phyloP scores from a whole-genome alignment of 2,797 vertebrate species.

The Cichlasoma orientale region DNA sequence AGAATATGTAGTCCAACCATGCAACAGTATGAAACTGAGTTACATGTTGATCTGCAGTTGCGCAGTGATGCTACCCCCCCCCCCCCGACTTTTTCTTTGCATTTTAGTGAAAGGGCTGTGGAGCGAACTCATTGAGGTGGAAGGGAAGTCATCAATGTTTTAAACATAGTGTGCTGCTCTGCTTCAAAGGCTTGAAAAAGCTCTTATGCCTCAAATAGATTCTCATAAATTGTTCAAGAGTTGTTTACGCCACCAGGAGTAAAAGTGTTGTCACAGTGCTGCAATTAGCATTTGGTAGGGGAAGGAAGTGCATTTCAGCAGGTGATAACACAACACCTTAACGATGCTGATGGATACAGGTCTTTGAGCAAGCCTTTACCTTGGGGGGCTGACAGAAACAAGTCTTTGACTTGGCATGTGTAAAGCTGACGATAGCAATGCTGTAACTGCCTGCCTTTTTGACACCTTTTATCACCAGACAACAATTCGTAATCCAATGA shows the following conservation, averaged over 20 bases:
- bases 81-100: not conserved
- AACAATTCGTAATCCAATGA: not conserved
- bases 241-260: slow-evolving; percentile 68
- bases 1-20: not conserved
- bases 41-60: not conserved
- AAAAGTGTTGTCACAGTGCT: slow-evolving; percentile 43
- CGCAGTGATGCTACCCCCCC: too few species aligned
- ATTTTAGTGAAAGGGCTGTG: slow-evolving; percentile 25
- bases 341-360: slow-evolving; percentile 8
- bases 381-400: not conserved
- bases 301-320: slow-evolving; percentile 19
- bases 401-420: not conserved
- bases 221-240: slow-evolving; percentile 70
- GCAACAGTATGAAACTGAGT: not conserved
- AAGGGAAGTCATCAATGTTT: slow-evolving; percentile 76
- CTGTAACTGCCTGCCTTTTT: not conserved
- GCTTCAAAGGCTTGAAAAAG: slow-evolving; percentile 57
- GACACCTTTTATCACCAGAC: not conserved
- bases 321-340: slow-evolving; percentile 44
- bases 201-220: slow-evolving; percentile 67
- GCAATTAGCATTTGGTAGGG: slow-evolving; percentile 42
- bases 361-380: slow-evolving; percentile 11
- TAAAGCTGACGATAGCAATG: slow-evolving; percentile 7
- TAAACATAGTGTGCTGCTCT: slow-evolving; percentile 51
- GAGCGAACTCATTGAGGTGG: slow-evolving; percentile 45